Evolutionary conservation across 2,113 vertebrate genomes (phyloP), one percentile per base, ranked within the genome.

Genomic region (Leptobrachium leishanense): DNA sequence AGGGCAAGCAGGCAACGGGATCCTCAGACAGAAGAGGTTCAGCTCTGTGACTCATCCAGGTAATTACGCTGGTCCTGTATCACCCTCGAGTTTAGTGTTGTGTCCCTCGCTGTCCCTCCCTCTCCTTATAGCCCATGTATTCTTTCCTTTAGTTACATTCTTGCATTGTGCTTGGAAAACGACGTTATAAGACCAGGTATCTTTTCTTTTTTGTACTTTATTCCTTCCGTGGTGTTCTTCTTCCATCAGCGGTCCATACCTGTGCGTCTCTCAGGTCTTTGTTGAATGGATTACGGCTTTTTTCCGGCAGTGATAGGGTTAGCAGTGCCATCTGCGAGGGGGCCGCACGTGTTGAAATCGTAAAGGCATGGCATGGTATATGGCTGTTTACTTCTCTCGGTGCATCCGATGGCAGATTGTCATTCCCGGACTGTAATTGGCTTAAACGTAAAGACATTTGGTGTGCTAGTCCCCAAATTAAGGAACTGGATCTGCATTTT

Each of bases 11-110:
- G 12, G 68, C 57, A 40, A 46, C 74, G 67, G 53, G 40, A 74
- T 66, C 63, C 62, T 55, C 20, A 75, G 72, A 69, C 72, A 68
- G 53, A 67, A 74, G 71, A 74, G 78, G 53, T 74, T 81, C 64
- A 62, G 55, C 59, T 68, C 20, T 64, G 8, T 71, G 74, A 79
- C 59, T 76, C 73, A 64, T 42, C 79, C 79, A 85, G 80, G 82
- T 83, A 76, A 82, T 68, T 55, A 43, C 72, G 3, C 76, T 59
- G 63, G 43, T 57, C 2, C 62, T 43, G 8, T 50, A 74, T 74
- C 63, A 68, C 64, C 31, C 64, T 43, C 20, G 12, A 72, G 59
- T 12, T 43, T 42, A 20, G 9, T 72, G 59, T 43, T 40, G n/a
- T 69, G 10, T 54, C 9, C 42, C 7, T 72, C 2, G 6, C 62